Conservation (phyloP, 2,797 vertebrate species). For the Anguilla anguilla region DNA sequence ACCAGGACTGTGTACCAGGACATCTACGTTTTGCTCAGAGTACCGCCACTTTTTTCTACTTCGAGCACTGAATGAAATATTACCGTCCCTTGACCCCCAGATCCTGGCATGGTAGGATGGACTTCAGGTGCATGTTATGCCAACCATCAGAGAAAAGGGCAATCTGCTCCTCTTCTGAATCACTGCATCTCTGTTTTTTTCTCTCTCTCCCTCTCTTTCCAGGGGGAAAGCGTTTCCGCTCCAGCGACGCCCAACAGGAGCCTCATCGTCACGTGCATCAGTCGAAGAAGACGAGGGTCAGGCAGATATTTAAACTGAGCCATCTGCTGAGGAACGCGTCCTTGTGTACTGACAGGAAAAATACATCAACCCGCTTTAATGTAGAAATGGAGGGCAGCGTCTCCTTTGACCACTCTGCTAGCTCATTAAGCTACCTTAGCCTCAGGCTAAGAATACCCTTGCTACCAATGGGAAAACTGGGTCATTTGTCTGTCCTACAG, state of each 20-base stretch:
- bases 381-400: background rate
- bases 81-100: constrained; percentile 16
- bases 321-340: background rate
- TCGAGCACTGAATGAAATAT: background rate
- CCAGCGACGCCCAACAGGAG: background rate
- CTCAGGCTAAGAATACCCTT: background rate
- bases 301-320: background rate
- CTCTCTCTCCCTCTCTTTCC: background rate
- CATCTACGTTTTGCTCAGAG: too few species aligned
- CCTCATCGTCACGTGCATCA: background rate
- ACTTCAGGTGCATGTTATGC: background rate
- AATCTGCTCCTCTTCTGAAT: background rate
- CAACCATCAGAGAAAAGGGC: constrained; percentile 14
- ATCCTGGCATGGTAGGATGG: constrained; percentile 43
- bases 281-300: background rate
- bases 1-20: too few species aligned
- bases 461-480: background rate
- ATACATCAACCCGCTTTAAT: background rate
- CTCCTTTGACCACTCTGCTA: background rate
- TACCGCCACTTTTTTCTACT: too few species aligned
- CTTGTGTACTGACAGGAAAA: background rate
- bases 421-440: background rate
- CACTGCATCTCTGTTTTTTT: background rate
- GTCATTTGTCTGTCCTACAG: background rate
- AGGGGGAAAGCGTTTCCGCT: background rate